Percentiles rank a stretch among this genome's conserved stretches.
phyloP scores from a whole-genome alignment of 2,797 vertebrate genomes.

The Cyclopterus lumpus region DNA sequence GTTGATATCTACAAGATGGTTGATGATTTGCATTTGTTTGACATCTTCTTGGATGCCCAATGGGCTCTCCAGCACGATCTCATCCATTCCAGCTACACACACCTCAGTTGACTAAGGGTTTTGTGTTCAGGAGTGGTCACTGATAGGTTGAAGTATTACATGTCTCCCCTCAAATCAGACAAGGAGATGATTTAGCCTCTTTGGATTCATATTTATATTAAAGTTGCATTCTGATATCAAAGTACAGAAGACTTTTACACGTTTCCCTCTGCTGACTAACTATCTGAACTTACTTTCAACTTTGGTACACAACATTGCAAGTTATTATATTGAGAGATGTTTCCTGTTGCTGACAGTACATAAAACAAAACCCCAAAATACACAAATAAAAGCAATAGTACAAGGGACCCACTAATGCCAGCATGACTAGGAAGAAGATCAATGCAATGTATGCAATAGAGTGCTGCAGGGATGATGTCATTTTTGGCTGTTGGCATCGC shows the following conservation, averaged over 20 bases:
- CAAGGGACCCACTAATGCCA: neutral
- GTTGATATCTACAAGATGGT: conserved; percentile 15
- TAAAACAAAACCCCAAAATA: neutral
- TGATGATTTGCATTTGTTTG: conserved; percentile 55
- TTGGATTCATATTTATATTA: neutral
- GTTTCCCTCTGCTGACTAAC: neutral
- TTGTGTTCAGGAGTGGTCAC: neutral
- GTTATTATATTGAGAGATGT: too few relatives aligned
- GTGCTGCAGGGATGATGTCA: neutral
- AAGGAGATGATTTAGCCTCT: neutral
- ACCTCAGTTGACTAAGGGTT: neutral
- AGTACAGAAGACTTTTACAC: neutral
- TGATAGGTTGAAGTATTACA: neutral
- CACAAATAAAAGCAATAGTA: neutral
- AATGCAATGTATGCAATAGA: neutral
- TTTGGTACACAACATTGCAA: too few relatives aligned
- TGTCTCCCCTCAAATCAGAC: conserved; percentile 3
- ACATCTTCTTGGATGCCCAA: conserved; percentile 15
- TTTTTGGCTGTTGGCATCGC: neutral
- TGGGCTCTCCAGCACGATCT: conserved; percentile 10
- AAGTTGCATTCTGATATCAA: neutral
- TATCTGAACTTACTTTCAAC: too few relatives aligned
- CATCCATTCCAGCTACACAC: conserved; percentile 12
- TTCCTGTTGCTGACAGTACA: too few relatives aligned
- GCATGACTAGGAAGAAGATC: neutral